These are phyloP conservation scores for Prionchulus punctatus DNA, from an alignment of 2,888 invertebrate genomes.

Conservation along the genomic window DNA sequence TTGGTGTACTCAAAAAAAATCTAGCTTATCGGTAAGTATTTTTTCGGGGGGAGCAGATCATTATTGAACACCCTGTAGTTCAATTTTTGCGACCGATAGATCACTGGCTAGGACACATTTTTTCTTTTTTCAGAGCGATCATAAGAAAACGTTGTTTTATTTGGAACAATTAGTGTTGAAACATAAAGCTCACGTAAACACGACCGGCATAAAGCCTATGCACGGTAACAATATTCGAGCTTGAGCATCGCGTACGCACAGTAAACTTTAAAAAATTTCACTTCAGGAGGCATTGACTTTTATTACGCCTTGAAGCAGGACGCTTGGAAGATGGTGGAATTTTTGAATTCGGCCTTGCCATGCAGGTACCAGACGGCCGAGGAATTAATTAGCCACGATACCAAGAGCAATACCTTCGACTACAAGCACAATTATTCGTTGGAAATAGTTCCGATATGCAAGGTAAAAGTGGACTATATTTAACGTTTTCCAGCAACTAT, in stretches of 20 bases:
- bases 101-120: too few species aligned
- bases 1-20: too few species aligned
- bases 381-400: constrained; percentile 87
- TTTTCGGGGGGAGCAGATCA: too few species aligned
- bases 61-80: too few species aligned
- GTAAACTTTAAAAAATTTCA: constrained; percentile 29
- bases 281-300: constrained; percentile 90
- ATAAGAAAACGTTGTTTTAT: constrained; percentile 92
- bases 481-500: too few species aligned
- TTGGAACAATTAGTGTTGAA: constrained; percentile 91
- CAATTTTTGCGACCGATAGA: too few species aligned
- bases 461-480: constrained; percentile 32
- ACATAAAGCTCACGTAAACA: constrained; percentile 74
- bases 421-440: constrained; percentile 79
- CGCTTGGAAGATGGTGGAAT: constrained; percentile 88
- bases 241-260: not conserved
- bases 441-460: constrained; percentile 87
- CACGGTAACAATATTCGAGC: constrained; percentile 51
- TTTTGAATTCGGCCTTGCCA: constrained; percentile 68
- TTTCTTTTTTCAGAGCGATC: constrained; percentile 40
- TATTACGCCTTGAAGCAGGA: constrained; percentile 72
- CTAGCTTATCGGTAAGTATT: too few species aligned
- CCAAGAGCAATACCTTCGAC: constrained; percentile 85
- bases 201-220: constrained; percentile 68
- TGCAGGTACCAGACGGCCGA: constrained; percentile 67